These are phyloP conservation scores for Apis laboriosa DNA, from an alignment of 1,140 invertebrate genomes.

Conservation along the genomic window DNA sequence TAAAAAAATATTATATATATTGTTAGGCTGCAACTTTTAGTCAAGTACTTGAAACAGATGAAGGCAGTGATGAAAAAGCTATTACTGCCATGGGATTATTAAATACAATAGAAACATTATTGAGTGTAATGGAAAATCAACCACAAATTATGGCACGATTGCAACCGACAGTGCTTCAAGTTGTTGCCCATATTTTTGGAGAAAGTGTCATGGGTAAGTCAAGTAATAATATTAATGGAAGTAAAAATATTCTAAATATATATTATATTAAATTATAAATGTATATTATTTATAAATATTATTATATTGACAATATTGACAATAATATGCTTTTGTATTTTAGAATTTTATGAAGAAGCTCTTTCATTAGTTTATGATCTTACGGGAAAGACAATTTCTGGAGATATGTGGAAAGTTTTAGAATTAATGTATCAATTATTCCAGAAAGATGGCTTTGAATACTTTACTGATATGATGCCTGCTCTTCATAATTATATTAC, in stretches of 20 bases:
- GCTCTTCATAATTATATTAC: constrained; percentile 98
- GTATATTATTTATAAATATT: neutral
- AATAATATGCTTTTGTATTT: constrained; percentile 65
- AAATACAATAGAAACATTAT: constrained; percentile 97
- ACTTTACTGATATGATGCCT: constrained; percentile 99
- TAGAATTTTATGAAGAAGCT: constrained; percentile 98
- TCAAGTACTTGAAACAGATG: constrained; percentile 91
- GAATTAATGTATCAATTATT: constrained; percentile 95
- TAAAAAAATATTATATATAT: constrained; percentile 1
- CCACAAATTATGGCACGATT: constrained; percentile 93
- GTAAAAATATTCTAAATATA: neutral
- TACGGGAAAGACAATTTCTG: constrained; percentile 92
- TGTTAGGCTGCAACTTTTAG: constrained; percentile 92
- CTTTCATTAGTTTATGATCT: constrained; percentile 96
- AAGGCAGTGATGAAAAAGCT: constrained; percentile 96
- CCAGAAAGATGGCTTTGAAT: constrained; percentile 96
- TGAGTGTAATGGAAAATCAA: constrained; percentile 97
- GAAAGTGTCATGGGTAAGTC: constrained; percentile 89
- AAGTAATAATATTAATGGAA: neutral
- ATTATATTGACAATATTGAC: constrained; percentile 4
- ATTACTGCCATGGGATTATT: constrained; percentile 98
- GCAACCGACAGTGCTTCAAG: constrained; percentile 96
- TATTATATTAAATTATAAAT: neutral
- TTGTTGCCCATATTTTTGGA: constrained; percentile 93
- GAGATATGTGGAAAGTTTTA: constrained; percentile 98